Evolutionary conservation across 2,797 vertebrate species (phyloP), one percentile per base, ranked within the genome.

Genomic region (Cottoperca gobio): DNA sequence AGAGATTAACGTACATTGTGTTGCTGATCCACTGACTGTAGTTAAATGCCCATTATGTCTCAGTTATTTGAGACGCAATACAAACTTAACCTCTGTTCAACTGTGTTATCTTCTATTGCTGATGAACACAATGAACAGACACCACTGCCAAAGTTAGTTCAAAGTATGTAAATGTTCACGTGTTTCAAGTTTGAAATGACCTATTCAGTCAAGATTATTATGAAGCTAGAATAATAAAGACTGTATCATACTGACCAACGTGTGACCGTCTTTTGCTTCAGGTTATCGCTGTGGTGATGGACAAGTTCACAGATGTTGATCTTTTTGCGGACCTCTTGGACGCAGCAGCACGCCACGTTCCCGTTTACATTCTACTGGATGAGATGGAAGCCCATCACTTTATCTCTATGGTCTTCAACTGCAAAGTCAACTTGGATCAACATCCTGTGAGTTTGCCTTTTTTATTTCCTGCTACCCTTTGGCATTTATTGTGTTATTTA

Each of bases 231-330:
- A 3, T 14, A 33, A 43, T 8, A 61, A 52, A 26, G 14, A 52
- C n/a, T 6, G 4, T 49, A 19, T 37, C 39, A 24, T 11, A 45
- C 8, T 40, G 8, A 72, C 2, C 28, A 60, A n/a, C n/a, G n/a
- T n/a, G n/a, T n/a, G n/a, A n/a, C n/a, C n/a, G n/a, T n/a, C n/a
- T n/a, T n/a, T 43, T 73, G 40, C 31, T 48, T 2, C 80, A 99
- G 98, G 98, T 99, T 67, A 96, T 99, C 64, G 98, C 96, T 2
- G 94, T 99, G 35, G 98, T 98, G 81, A 99, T 99, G 98, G 98
- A 99, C 82, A 88, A 94, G 62, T 99, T 99, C 87, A 99, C 98
- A 0, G 98, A 99, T 0, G 93, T 99, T 73, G 98, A 99, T 84
- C 94, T 99, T 83, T 96, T 99, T 37, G 70, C 92, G 0, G 98